Conservation (phyloP, 2,797 vertebrate genomes). For the Phylloscopus collybita region DNA sequence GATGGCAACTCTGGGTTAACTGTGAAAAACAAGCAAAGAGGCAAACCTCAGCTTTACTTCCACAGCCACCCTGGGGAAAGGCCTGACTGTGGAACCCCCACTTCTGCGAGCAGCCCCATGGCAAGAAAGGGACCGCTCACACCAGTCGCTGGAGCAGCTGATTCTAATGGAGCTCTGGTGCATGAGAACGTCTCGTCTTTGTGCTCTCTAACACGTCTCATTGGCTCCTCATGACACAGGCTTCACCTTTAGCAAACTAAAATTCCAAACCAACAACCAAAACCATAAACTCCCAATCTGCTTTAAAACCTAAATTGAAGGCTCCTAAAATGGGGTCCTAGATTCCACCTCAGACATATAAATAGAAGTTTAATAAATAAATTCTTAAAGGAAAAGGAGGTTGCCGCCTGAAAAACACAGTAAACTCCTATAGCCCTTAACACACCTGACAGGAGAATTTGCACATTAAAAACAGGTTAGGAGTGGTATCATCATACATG, state of each 20-base stretch:
- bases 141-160: not conserved
- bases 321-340: not conserved
- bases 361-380: not conserved
- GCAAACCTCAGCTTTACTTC: not conserved
- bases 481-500: not conserved
- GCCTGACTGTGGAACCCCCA: not conserved
- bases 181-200: fast-evolving
- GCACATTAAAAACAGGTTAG: not conserved
- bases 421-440: not conserved
- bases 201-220: not conserved
- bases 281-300: not conserved
- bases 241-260: not conserved
- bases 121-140: not conserved
- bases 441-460: not conserved
- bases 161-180: not conserved
- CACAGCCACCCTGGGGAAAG: not conserved
- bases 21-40: not conserved
- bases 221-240: not conserved
- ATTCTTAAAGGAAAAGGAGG: not conserved
- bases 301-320: not conserved
- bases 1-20: not conserved
- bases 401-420: not conserved
- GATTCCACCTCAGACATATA: not conserved
- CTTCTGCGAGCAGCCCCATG: not conserved
- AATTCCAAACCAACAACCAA: not conserved